These are phyloP conservation scores for Euplexia lucipara DNA, from an alignment of 2,888 invertebrate genomes.

Conservation along the genomic window DNA sequence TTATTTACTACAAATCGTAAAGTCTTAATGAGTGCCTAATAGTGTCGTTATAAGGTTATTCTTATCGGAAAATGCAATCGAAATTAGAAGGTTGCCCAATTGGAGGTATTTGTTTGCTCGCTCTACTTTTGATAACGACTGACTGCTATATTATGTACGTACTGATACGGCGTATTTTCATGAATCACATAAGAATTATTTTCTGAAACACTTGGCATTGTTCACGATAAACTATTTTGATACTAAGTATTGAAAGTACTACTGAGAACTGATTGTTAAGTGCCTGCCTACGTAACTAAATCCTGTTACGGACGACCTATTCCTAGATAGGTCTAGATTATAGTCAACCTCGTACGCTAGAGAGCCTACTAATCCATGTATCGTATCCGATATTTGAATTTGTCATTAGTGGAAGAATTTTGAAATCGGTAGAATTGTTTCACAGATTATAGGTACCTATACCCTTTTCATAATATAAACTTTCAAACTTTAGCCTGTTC, in stretches of 20 bases:
- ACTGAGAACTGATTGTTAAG: constrained; percentile 38
- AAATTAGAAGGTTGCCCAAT: constrained; percentile 78
- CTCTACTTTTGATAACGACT: constrained; percentile 76
- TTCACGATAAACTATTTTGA: constrained; percentile 36
- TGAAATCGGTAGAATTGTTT: too few species aligned
- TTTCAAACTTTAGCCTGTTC: too few species aligned
- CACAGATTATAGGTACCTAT: too few species aligned
- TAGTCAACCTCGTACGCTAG: not conserved
- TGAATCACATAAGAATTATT: constrained; percentile 58
- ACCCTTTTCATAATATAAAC: too few species aligned
- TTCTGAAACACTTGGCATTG: constrained; percentile 46
- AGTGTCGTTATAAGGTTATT: constrained; percentile 57
- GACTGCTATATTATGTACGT: constrained; percentile 40
- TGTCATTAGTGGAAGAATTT: too few species aligned
- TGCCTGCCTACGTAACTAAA: constrained; percentile 13
- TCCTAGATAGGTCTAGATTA: not conserved
- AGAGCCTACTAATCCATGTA: too few species aligned
- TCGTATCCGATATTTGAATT: too few species aligned
- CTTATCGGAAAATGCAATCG: constrained; percentile 68
- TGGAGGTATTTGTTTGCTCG: constrained; percentile 71
- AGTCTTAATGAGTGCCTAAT: constrained; percentile 16
- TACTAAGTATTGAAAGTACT: constrained; percentile 24
- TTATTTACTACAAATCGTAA: not conserved
- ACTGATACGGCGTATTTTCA: constrained; percentile 51
- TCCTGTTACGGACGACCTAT: constrained; percentile 17